Base-by-base conservation (phyloP, 1,140 invertebrate species). In the Pseudomyrmex concolor region DNA sequence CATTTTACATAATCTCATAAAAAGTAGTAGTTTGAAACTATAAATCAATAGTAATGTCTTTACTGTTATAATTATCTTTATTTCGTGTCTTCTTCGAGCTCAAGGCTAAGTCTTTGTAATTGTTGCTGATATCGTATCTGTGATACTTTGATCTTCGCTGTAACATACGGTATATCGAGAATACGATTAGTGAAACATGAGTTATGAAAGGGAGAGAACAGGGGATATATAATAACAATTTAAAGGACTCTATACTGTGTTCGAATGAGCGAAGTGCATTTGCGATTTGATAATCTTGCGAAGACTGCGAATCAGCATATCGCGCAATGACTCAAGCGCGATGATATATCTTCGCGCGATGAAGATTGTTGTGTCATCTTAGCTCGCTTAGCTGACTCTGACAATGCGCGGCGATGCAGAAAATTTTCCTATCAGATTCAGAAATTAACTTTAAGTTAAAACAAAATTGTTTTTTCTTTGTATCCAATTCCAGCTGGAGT, bases 341-440 rank as follows among this genome's bases (percentile, higher is more conserved):
- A 54, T 78, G 76, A 80, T 80, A 80, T 80, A 54, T 80, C 55
- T 15, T 34, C 34, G 15, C 74, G 45, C 51, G 25, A 48, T 43
- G 64, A 68, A 78, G 76, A 70, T 59, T 80, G 76, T 70, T 80
- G 66, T 80, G 66, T 80, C 63, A 80, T n/a, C 8, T 71, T 71
- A 80, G 76, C 66, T 59, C 12, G 9, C 76, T 80, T 70, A 50
- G 66, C 43, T 70, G 43, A 59, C 76, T 59, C 2, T 25, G 8
- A 15, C 55, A 12, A 12, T 17, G 34, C 34, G 34, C 43, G 54
- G 5, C 48, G 76, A 59, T 50, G 76, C 13, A 15, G 13, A 25
- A 70, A 59, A 71, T 60, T 60, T 80, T 71, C 10, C 51, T 60
- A 71, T 60, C 22, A 2, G 25, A 71, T 71, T 15, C 25, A 80